Base-by-base conservation (phyloP, 2,797 vertebrate genomes). In the Gorsachius magnificus region DNA sequence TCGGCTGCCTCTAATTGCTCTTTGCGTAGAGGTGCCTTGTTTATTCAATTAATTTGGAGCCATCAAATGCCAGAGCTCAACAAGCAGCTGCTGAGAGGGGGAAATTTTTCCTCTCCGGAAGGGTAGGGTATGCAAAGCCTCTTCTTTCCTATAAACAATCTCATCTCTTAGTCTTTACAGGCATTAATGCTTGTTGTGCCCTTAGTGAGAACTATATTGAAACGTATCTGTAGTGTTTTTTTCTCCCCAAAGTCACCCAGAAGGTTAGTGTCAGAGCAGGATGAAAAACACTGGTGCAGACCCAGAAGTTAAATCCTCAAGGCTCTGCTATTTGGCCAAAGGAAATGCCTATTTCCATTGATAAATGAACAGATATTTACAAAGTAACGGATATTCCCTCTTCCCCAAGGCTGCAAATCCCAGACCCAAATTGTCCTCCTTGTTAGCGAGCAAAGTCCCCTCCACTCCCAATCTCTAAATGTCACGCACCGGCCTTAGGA, bases 1-100 rank as follows among this genome's bases (percentile, higher is more conserved):
- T 76, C 2, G 51, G 10, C 81, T 83, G 90, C 86, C 93, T 89
- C 90, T 93, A 86, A 93, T 88, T 96, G 96, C 93, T 92, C 91
- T 17, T 64, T 90, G 51, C 8, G 1, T 58, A 56, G 82, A 69
- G 85, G 64, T 92, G 74, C 89, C 89, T 96, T 92, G 91, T 96
- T 97, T 96, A 69, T 90, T 91, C 70, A 1, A 95, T 96, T 96
- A 87, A 92, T 95, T 92, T 93, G 88, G 77, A 95, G 87, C 94
- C 91, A 68, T 95, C 94, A 92, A 87, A 92, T 16, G 64, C 86
- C 93, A 87, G 50, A 57, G n/a, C 74, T 80, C 80, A 56, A 82
- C 31, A 16, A 80, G 77, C 89, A 77, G 89, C 93, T 92, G 83
- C 66, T 65, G 86, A 46, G 70, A 24, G 25, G 35, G 54, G 78